These are phyloP conservation scores for Sycophaga agraensis DNA, from an alignment of 1,140 invertebrate species.

Conservation along the genomic window DNA sequence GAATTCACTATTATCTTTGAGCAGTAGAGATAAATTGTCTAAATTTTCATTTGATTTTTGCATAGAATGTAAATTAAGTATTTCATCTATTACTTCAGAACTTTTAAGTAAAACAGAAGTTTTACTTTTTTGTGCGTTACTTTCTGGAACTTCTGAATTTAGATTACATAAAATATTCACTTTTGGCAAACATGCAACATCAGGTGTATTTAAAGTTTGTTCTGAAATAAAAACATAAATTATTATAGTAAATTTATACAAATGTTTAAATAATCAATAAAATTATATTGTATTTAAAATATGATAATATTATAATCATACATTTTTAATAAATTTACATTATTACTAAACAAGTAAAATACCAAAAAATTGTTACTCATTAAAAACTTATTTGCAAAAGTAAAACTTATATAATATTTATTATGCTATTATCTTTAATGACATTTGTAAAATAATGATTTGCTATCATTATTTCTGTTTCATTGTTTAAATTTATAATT, in stretches of 20 bases:
- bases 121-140: not conserved
- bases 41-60: not conserved
- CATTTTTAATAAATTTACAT: not conserved
- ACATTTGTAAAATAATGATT: not conserved
- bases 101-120: not conserved
- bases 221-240: conserved; percentile 9
- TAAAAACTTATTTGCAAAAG: not conserved
- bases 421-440: conserved; percentile 1
- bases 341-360: no score
- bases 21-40: conserved; percentile 2
- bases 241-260: not conserved
- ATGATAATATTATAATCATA: not conserved
- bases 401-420: not conserved
- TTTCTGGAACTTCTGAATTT: not conserved
- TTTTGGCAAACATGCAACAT: not conserved
- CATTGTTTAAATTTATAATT: conserved; percentile 1
- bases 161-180: not conserved
- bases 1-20: conserved; percentile 12
- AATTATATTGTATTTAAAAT: not conserved
- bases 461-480: not conserved
- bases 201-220: conserved; percentile 21
- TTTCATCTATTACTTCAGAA: not conserved
- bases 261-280: not conserved
- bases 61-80: not conserved
- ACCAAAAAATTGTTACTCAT: no score